Evolutionary conservation across 1,140 invertebrate genomes (phyloP), one percentile per base, ranked within the genome.

Genomic region (Zelostemma sp.): DNA sequence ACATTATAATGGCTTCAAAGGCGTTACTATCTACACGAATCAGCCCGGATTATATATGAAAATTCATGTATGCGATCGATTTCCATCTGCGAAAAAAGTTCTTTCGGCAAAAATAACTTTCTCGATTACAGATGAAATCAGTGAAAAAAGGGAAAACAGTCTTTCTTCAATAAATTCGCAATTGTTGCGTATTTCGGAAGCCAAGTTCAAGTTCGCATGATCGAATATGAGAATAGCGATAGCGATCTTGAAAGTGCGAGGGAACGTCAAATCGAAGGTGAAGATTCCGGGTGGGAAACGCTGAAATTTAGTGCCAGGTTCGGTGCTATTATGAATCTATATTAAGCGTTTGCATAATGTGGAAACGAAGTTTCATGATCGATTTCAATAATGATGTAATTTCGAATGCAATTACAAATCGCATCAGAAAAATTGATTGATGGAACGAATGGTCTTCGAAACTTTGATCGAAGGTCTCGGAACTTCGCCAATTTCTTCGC

Each of bases 21-120:
- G 41, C 35, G 60, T 33, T 19, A 33, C 40, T 35, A 57, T 53
- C 63, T 63, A 67, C 66, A 59, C 68, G 59, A 63, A 71, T 71
- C 63, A 71, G 66, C 66, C 63, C 63, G 68, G 55, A 71, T 58
- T 66, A 55, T 66, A 56, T 62, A 55, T 59, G 58, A 56, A 51
- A 59, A 55, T 67, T 63, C 62, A 49, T 16, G 31, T n/a, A 62
- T 71, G 45, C 59, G 33, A 15, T 58, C 11, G 3, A 19, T 11
- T n/a, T 38, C 11, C 3, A 38, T 5, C 35, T 5, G 3, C 35
- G 12, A 38, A 38, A 38, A 38, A n/a, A n/a, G n/a, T n/a, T n/a
- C n/a, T n/a, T n/a, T n/a, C n/a, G n/a, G n/a, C n/a, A n/a, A n/a
- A n/a, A n/a, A n/a, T n/a, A n/a, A n/a, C n/a, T n/a, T n/a, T n/a